Evolutionary conservation across 2,797 vertebrate species (phyloP).

Genomic region (Diglossa cyanea): DNA sequence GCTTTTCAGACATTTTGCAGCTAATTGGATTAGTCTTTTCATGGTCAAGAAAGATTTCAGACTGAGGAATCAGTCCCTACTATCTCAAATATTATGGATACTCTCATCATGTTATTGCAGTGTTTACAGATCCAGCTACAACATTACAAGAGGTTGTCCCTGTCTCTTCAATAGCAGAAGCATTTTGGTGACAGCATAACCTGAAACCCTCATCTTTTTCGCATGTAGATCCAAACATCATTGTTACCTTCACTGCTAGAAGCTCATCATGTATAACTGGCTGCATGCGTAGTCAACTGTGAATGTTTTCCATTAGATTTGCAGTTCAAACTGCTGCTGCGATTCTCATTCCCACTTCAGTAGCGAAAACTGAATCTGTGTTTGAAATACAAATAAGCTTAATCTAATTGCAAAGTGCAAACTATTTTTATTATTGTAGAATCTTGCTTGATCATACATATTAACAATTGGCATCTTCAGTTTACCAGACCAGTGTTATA

Average conservation of each 20-base stretch:
- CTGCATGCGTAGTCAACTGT: background rate
- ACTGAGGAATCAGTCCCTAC: background rate
- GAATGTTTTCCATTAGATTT: background rate
- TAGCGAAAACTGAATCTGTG: fast-evolving
- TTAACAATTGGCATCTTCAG: background rate
- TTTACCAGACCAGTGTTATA: background rate
- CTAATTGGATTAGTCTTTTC: background rate
- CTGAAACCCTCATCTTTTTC: background rate
- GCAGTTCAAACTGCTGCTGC: background rate
- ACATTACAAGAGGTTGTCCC: background rate
- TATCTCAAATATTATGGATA: background rate
- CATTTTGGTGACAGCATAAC: background rate
- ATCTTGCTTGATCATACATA: background rate
- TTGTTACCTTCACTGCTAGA: background rate
- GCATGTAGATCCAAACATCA: background rate
- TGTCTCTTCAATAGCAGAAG: background rate
- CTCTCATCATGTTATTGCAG: background rate
- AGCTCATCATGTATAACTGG: background rate
- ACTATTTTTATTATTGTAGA: background rate
- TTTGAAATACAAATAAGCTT: background rate
- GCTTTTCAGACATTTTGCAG: background rate
- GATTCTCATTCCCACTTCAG: background rate
- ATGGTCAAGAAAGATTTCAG: background rate
- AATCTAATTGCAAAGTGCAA: background rate
- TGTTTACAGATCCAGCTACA: background rate